Percentiles rank a stretch among this genome's conserved stretches.
phyloP scores from a whole-genome alignment of 2,797 vertebrate species.

The Eulemur coronatus region DNA sequence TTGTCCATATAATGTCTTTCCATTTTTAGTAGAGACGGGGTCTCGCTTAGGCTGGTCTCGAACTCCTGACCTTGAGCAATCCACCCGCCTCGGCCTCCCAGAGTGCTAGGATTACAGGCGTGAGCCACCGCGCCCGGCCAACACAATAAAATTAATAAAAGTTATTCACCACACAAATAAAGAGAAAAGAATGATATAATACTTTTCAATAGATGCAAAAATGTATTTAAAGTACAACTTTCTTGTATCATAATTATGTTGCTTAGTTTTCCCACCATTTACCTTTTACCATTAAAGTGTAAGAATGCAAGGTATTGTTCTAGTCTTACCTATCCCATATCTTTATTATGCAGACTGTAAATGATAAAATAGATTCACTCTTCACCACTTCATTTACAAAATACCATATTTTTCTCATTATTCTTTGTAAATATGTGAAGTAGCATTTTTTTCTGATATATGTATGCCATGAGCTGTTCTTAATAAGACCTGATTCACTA shows the following conservation, averaged over 20 bases:
- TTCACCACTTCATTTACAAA: background rate
- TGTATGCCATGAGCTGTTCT: conserved; percentile 39
- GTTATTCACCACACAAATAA: background rate
- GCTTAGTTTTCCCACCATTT: background rate
- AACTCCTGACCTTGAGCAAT: too few relatives aligned
- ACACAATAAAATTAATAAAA: background rate
- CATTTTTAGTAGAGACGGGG: too few relatives aligned
- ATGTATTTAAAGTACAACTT: background rate
- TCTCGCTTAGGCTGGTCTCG: too few relatives aligned
- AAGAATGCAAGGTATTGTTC: conserved; percentile 53
- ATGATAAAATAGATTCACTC: conserved; percentile 68
- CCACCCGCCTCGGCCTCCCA: too few relatives aligned
- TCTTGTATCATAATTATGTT: background rate
- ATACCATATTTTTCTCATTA: conserved; percentile 43
- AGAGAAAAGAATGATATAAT: background rate
- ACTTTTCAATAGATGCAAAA: background rate
- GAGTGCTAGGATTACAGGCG: too few relatives aligned
- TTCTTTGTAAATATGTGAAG: conserved; percentile 73
- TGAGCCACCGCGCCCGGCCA: too few relatives aligned
- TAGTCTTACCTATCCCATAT: conserved; percentile 62
- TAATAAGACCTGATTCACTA: conserved; percentile 37
- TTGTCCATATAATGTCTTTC: too few relatives aligned
- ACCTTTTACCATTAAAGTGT: background rate
- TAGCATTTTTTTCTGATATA: conserved; percentile 67
- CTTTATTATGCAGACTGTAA: conserved; percentile 74